Percentiles rank a stretch among this genome's conserved stretches.
Conservation (phyloP, 2,888 invertebrate species). For the Leptinotarsa juncta region DNA sequence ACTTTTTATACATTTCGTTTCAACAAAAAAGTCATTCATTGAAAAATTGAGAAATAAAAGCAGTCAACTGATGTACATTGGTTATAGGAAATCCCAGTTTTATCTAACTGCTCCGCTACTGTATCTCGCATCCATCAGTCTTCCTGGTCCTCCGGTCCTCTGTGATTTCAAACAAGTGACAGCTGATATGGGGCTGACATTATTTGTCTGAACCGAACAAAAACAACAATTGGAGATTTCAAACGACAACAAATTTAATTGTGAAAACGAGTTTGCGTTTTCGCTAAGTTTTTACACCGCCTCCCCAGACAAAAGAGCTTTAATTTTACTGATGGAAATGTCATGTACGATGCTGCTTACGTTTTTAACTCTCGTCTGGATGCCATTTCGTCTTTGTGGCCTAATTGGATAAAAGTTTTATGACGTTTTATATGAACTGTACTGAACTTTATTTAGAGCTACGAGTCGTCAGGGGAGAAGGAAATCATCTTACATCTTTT, state of each 20-base stretch:
- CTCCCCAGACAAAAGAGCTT: constrained; percentile 45
- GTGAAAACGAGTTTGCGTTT: constrained; percentile 49
- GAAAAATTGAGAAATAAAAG: neutral
- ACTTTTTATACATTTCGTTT: no score
- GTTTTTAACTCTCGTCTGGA: constrained; percentile 42
- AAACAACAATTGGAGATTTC: constrained; percentile 49
- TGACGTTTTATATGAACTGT: constrained; percentile 35
- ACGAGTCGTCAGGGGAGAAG: neutral
- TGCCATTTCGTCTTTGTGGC: constrained; percentile 36
- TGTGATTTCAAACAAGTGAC: constrained; percentile 44
- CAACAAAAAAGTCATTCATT: neutral
- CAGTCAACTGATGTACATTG: neutral
- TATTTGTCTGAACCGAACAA: constrained; percentile 47
- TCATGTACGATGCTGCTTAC: constrained; percentile 45
- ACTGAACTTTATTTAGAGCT: constrained; percentile 2
- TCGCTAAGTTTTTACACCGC: constrained; percentile 44
- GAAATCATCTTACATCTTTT: neutral
- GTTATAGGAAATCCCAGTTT: neutral
- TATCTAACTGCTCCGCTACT: neutral
- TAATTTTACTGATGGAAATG: constrained; percentile 49
- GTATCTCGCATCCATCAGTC: constrained; percentile 12
- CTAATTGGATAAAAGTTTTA: constrained; percentile 44
- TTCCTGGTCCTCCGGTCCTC: constrained; percentile 13
- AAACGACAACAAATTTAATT: constrained; percentile 48
- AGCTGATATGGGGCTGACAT: constrained; percentile 48